Evolutionary conservation across 2,113 vertebrate genomes (phyloP).

Genomic region (Platichthys flesus): DNA sequence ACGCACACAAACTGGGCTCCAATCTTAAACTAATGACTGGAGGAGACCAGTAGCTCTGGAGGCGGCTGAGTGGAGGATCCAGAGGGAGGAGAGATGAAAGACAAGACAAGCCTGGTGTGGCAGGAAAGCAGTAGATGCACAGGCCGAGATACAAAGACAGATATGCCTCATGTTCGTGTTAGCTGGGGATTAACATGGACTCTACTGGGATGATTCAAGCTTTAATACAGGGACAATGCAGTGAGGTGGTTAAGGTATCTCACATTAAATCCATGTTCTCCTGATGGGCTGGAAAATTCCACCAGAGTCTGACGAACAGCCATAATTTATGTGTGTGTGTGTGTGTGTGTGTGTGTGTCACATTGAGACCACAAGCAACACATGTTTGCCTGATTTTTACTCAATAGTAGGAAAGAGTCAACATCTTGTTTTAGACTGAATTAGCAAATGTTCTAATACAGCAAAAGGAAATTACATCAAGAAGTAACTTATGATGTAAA

Average conservation of each 20-base stretch:
- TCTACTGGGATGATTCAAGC: conserved; percentile 21
- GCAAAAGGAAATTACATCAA: no score
- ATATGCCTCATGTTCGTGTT: conserved; percentile 29
- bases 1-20: background rate
- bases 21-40: background rate
- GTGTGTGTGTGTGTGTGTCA: background rate
- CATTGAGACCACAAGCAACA: no score
- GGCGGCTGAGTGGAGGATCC: conserved; percentile 15
- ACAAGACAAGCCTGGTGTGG: conserved; percentile 29
- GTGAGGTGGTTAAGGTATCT: conserved; percentile 3
- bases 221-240: conserved; percentile 16
- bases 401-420: background rate
- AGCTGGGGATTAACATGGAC: conserved; percentile 35
- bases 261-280: background rate
- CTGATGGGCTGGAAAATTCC: conserved; percentile 43
- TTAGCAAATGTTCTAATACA: no score
- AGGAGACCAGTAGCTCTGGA: conserved; percentile 11
- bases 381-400: background rate
- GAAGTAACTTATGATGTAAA: no score
- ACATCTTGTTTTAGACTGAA: background rate
- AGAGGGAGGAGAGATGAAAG: conserved; percentile 40
- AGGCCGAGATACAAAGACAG: conserved; percentile 28
- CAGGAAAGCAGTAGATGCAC: conserved; percentile 15
- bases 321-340: background rate
- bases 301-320: background rate